Conservation (phyloP, 2,797 vertebrate genomes). For the Crax fasciolata region DNA sequence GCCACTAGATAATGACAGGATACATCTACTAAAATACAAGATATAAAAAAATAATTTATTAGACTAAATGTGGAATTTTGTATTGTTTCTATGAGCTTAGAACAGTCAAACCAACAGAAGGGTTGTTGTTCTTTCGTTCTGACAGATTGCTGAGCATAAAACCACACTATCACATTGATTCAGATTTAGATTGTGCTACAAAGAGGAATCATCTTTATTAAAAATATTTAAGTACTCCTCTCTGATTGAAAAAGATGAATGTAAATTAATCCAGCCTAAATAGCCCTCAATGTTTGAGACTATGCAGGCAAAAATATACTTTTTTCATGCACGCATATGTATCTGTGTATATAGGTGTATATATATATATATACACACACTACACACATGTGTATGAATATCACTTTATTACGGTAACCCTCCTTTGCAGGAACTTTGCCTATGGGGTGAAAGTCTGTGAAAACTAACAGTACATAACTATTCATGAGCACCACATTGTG, state of each 20-base stretch:
- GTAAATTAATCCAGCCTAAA: neutral
- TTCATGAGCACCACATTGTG: neutral
- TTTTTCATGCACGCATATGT: neutral
- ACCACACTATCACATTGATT: neutral
- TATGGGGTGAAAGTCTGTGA: neutral
- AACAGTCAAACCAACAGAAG: neutral
- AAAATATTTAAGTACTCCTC: neutral
- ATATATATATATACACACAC: neutral
- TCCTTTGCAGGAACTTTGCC: neutral
- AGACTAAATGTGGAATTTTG: neutral
- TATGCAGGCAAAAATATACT: neutral
- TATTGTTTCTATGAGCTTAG: neutral
- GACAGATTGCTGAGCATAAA: neutral
- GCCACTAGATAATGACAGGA: neutral
- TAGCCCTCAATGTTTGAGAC: neutral
- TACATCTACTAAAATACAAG: neutral
- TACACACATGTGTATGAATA: neutral
- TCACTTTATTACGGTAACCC: neutral
- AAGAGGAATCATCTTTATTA: neutral
- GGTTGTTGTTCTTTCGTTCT: neutral
- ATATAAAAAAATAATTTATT: neutral
- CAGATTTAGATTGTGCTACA: neutral
- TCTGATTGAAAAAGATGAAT: neutral
- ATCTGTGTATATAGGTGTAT: too few relatives aligned
- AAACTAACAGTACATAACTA: neutral